phyloP scores from a whole-genome alignment of 2,888 invertebrate species.

The Torymus tubicola region DNA sequence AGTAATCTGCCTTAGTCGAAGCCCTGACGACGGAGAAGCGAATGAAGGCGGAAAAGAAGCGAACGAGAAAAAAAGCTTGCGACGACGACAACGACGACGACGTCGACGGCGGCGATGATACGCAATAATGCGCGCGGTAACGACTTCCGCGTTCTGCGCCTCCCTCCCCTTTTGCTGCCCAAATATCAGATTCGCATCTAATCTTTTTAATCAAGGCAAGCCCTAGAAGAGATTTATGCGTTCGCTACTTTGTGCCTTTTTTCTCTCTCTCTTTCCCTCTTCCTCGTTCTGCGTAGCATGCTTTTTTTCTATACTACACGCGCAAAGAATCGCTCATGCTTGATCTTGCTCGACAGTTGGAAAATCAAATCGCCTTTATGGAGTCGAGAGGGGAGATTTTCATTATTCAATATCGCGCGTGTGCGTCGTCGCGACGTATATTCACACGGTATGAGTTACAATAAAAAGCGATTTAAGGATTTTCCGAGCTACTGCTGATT shows the following conservation, averaged over 20 bases:
- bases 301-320: neutral
- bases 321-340: too few relatives aligned
- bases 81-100: conserved; percentile 39
- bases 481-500: conserved; percentile 27
- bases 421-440: neutral
- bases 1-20: conserved; percentile 47
- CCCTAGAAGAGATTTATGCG: conserved; percentile 4
- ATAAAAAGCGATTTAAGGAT: conserved; percentile 37
- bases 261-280: neutral
- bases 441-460: conserved; percentile 13
- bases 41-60: conserved; percentile 3
- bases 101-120: conserved; percentile 38
- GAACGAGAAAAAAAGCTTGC: conserved; percentile 35
- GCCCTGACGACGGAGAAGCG: conserved; percentile 38
- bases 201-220: conserved; percentile 42
- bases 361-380: neutral
- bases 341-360: neutral
- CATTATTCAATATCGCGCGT: conserved; percentile 14
- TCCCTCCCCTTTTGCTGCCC: neutral
- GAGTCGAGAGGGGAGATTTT: neutral
- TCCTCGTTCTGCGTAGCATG: neutral
- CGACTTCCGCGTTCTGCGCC: conserved; percentile 44
- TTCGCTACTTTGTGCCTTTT: neutral
- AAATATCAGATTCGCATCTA: conserved; percentile 45
- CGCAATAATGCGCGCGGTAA: conserved; percentile 50